Evolutionary conservation across 2,888 invertebrate species (phyloP).

Genomic region (Archips xylosteana): DNA sequence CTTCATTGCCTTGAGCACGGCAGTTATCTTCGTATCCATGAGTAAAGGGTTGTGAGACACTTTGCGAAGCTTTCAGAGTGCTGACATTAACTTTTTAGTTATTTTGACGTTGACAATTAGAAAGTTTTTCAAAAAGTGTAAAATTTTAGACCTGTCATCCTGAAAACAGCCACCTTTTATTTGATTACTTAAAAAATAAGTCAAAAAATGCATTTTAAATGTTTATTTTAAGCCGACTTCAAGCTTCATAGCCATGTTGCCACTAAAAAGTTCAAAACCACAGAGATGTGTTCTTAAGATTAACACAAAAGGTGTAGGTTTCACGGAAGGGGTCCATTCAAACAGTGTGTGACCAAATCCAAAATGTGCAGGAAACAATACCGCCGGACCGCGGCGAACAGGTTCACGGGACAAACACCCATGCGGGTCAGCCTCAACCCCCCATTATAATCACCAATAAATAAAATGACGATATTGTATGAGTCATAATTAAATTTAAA

Average conservation of each 20-base stretch:
- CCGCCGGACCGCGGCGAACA: too few relatives aligned
- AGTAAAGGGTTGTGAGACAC: neutral
- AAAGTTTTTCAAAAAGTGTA: neutral
- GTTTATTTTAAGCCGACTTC: neutral
- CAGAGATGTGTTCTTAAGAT: neutral
- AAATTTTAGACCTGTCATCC: neutral
- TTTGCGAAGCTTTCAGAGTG: slow-evolving; percentile 5
- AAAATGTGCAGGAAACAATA: slow-evolving; percentile 11
- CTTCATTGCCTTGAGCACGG: too few relatives aligned
- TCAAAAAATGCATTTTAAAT: neutral
- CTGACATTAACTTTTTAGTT: neutral
- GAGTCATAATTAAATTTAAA: slow-evolving; percentile 17
- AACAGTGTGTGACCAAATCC: slow-evolving; percentile 7
- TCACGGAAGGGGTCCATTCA: neutral
- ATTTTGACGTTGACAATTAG: neutral
- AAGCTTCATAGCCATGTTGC: neutral
- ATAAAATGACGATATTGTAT: slow-evolving; percentile 23
- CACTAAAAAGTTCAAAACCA: neutral
- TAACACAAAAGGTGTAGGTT: slow-evolving; percentile 13
- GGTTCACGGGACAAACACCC: slow-evolving; percentile 4
- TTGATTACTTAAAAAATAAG: neutral
- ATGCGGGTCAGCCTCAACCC: slow-evolving; percentile 6
- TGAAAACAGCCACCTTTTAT: neutral
- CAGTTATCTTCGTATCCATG: neutral
- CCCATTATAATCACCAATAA: slow-evolving; percentile 2